Percentiles rank a stretch among this genome's conserved stretches.
These are phyloP conservation scores for Otolemur garnettii DNA, from an alignment of 2,113 vertebrate species.

Conservation along the genomic window DNA sequence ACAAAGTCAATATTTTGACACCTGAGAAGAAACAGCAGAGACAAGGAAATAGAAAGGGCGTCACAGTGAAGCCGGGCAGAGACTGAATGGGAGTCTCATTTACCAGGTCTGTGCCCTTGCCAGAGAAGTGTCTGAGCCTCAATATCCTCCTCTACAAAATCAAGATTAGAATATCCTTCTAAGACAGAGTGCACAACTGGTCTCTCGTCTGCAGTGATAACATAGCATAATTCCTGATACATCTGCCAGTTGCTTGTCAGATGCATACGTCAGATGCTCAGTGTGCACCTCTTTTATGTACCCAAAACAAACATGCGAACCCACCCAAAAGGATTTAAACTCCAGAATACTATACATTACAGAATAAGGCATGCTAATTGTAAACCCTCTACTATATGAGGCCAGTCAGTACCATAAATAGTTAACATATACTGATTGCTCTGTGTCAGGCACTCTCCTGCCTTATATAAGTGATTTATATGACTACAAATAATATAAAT, in stretches of 20 bases:
- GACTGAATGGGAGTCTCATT: neutral
- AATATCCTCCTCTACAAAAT: neutral
- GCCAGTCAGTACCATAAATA: neutral
- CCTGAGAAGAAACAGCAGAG: neutral
- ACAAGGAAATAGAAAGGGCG: neutral
- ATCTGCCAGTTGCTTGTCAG: neutral
- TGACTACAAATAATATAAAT: conserved; percentile 50
- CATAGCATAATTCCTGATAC: neutral
- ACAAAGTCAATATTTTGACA: neutral
- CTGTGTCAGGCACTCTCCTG: neutral
- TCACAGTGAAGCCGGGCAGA: rapidly evolving
- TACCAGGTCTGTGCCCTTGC: neutral
- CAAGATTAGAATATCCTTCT: neutral
- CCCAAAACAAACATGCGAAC: neutral
- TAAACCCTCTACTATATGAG: neutral
- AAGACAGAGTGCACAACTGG: neutral
- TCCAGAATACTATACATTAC: neutral
- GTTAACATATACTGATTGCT: neutral
- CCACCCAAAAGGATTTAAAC: neutral
- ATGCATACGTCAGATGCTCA: neutral
- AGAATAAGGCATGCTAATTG: conserved; percentile 28
- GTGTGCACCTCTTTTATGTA: neutral
- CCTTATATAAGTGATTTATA: conserved; percentile 22
- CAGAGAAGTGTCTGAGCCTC: neutral
- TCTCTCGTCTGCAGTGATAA: neutral